Evolutionary conservation across 30 jellyfish, hydroid and myxozoan genomes (phyloP).

Genomic region (Turritopsis dohrnii): DNA sequence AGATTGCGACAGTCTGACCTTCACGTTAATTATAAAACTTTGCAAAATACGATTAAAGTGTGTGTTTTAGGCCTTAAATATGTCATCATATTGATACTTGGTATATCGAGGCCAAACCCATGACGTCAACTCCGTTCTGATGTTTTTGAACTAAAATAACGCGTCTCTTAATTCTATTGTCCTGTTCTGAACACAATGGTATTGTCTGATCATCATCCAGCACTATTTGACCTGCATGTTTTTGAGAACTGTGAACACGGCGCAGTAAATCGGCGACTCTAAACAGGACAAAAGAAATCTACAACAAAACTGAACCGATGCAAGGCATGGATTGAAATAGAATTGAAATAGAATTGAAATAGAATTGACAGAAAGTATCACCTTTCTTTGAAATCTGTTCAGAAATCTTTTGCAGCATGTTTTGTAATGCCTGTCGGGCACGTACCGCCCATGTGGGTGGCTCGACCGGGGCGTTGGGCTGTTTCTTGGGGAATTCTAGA

Average conservation of each 20-base stretch:
- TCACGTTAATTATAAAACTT: no score
- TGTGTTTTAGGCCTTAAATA: no score
- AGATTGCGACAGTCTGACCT: no score
- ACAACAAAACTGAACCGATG: background rate
- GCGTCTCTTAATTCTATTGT: no score
- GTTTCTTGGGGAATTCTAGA: slow-evolving; percentile 63
- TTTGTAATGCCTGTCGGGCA: slow-evolving; percentile 57
- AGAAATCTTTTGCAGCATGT: slow-evolving; percentile 45
- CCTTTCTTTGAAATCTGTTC: slow-evolving; percentile 67
- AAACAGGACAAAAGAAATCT: background rate
- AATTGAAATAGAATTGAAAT: background rate
- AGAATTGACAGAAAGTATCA: background rate
- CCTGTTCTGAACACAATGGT: background rate
- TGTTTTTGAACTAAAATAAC: no score
- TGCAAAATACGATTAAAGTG: no score
- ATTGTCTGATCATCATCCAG: background rate
- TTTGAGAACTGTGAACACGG: slow-evolving; percentile 17
- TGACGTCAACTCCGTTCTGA: no score
- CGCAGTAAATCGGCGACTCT: slow-evolving; percentile 51
- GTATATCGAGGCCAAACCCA: no score
- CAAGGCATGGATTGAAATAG: background rate
- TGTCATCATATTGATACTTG: no score
- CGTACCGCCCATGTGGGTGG: slow-evolving; percentile 91
- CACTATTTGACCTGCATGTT: slow-evolving; percentile 23
- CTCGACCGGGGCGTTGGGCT: slow-evolving; percentile 65